Percentiles rank a stretch among this genome's conserved stretches.
These are phyloP conservation scores for Turritopsis dohrnii DNA, from an alignment of 30 jellyfish, hydroid and myxozoan genomes.

Conservation along the genomic window DNA sequence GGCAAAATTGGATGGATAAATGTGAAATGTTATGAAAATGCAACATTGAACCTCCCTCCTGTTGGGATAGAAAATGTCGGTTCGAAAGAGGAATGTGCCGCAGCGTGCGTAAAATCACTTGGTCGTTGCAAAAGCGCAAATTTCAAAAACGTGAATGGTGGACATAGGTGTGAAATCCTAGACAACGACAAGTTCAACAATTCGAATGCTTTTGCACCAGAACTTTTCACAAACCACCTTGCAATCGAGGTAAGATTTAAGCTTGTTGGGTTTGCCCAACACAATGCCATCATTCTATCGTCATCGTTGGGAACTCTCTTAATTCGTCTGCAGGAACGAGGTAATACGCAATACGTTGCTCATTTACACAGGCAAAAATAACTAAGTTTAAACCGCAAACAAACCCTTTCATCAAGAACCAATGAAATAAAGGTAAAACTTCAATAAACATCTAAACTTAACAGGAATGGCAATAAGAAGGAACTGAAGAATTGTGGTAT, in stretches of 20 bases:
- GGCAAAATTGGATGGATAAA: neutral
- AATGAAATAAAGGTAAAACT: no score
- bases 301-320: neutral
- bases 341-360: no score
- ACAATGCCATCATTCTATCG: neutral
- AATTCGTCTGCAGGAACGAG: neutral
- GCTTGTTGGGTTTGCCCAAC: neutral
- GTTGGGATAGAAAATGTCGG: neutral
- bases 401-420: no score
- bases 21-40: neutral
- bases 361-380: no score
- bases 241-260: neutral
- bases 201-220: neutral
- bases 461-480: no score
- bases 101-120: neutral
- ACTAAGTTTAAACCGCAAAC: no score
- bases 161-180: neutral
- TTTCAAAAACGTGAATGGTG: neutral
- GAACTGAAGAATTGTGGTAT: neutral
- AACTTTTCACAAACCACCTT: neutral
- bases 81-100: neutral
- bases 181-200: neutral
- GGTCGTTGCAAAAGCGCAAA: neutral
- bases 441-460: no score
- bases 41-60: neutral